Percentiles rank a stretch among this genome's conserved stretches.
Evolutionary conservation across 2,888 invertebrate genomes (phyloP).

Genomic region (Leucophenga montana): DNA sequence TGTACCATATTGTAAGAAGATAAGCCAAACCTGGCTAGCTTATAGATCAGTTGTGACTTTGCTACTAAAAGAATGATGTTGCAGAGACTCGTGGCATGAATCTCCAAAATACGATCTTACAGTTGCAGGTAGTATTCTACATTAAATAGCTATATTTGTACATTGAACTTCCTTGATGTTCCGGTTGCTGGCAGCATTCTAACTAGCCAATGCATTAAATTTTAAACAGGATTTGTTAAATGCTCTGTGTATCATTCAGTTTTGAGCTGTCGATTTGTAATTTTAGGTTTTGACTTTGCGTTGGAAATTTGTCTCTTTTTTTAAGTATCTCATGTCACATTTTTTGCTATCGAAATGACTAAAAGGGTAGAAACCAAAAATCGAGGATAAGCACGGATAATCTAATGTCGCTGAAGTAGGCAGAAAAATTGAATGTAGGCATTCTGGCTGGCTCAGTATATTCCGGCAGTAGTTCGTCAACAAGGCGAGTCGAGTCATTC

Average conservation of each 20-base stretch:
- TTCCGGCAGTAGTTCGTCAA: constrained; percentile 36
- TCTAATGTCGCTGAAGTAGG: constrained; percentile 65
- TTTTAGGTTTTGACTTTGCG: background rate
- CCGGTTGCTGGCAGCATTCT: too few relatives aligned
- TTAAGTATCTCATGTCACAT: constrained; percentile 8
- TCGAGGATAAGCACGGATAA: constrained; percentile 72
- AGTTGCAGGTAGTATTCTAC: too few relatives aligned
- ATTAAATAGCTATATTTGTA: too few relatives aligned
- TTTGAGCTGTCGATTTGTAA: background rate
- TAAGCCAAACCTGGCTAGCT: too few relatives aligned
- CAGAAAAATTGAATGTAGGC: constrained; percentile 42
- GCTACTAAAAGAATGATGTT: too few relatives aligned
- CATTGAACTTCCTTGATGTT: too few relatives aligned
- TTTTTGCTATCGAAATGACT: constrained; percentile 41
- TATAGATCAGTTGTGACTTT: too few relatives aligned
- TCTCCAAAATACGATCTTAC: too few relatives aligned
- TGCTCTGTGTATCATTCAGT: background rate
- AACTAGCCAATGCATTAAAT: too few relatives aligned
- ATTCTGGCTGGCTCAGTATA: constrained; percentile 39
- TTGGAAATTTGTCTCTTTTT: background rate
- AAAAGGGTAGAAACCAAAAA: constrained; percentile 71
- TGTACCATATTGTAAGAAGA: too few relatives aligned
- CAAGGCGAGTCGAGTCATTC: constrained; percentile 20
- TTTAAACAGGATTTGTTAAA: background rate
- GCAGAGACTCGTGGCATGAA: too few relatives aligned